Evolutionary conservation across 2,888 invertebrate genomes (phyloP).

Genomic region (Chydorus sphaericus): DNA sequence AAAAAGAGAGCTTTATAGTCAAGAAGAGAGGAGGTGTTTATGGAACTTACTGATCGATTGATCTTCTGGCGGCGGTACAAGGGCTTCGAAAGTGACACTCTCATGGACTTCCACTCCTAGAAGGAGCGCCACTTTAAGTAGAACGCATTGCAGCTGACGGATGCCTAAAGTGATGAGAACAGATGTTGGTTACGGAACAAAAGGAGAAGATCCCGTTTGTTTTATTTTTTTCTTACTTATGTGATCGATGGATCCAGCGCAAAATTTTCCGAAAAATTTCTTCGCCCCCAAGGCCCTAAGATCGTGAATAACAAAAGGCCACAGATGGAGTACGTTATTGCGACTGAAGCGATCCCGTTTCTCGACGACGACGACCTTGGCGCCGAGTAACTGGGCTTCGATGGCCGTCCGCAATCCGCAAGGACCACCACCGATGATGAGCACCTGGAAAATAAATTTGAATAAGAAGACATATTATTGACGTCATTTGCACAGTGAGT

Average conservation of each 20-base stretch:
- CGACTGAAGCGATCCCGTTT: conserved; percentile 86
- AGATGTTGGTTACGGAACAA: neutral
- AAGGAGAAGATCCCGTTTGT: neutral
- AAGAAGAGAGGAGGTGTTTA: neutral
- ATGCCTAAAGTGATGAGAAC: conserved; percentile 52
- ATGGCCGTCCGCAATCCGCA: conserved; percentile 90
- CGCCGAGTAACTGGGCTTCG: conserved; percentile 87
- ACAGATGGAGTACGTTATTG: conserved; percentile 93
- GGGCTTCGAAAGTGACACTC: conserved; percentile 71
- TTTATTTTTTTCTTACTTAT: conserved; percentile 50
- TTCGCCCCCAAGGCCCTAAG: conserved; percentile 85
- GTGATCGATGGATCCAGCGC: conserved; percentile 95
- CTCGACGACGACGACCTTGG: conserved; percentile 87
- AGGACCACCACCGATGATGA: conserved; percentile 92
- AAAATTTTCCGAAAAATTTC: conserved; percentile 97
- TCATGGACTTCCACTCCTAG: conserved; percentile 92
- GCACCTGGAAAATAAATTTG: conserved; percentile 32
- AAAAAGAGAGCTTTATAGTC: neutral
- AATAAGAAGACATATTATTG: no score
- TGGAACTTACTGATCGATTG: conserved; percentile 38
- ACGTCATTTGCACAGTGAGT: no score
- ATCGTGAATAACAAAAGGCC: conserved; percentile 97
- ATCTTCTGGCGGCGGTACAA: conserved; percentile 58
- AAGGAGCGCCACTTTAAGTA: conserved; percentile 84
- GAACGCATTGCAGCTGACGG: conserved; percentile 84